Evolutionary conservation across 2,888 invertebrate genomes (phyloP).

Genomic region (Colletes collaris): DNA sequence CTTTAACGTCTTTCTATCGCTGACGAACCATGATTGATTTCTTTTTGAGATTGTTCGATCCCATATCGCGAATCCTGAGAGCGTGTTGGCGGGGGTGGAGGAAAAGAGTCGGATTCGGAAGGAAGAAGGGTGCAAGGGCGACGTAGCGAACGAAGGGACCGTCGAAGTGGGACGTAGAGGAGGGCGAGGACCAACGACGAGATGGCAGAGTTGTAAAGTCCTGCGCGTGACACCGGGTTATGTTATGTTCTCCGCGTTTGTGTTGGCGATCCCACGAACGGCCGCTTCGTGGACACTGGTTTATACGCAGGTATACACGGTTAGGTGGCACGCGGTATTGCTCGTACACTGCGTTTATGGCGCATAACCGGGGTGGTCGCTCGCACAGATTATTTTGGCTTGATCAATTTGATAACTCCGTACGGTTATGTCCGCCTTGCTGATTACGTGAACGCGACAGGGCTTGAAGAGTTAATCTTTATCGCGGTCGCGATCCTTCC

Average conservation of each 20-base stretch:
- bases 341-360: slow-evolving; percentile 82
- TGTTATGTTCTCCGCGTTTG: slow-evolving; percentile 78
- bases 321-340: slow-evolving; percentile 80
- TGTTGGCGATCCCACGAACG: slow-evolving; percentile 73
- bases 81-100: no score
- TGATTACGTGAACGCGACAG: slow-evolving; percentile 75
- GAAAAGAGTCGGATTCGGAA: background rate
- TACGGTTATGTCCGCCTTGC: slow-evolving; percentile 77
- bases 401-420: slow-evolving; percentile 83
- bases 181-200: slow-evolving; percentile 71
- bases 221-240: slow-evolving; percentile 82
- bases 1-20: no score
- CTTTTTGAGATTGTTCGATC: no score
- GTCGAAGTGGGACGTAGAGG: slow-evolving; percentile 21
- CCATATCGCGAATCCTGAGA: background rate
- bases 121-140: slow-evolving; percentile 54
- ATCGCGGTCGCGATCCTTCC: slow-evolving; percentile 48
- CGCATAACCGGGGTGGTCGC: slow-evolving; percentile 80
- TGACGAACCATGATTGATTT: no score
- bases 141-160: slow-evolving; percentile 25
- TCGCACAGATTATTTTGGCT: slow-evolving; percentile 82
- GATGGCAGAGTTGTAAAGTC: slow-evolving; percentile 82
- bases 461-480: slow-evolving; percentile 61
- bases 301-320: slow-evolving; percentile 75
- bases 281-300: slow-evolving; percentile 71